These are phyloP conservation scores for Noctilio leporinus DNA, from an alignment of 2,113 vertebrate genomes.

Conservation along the genomic window DNA sequence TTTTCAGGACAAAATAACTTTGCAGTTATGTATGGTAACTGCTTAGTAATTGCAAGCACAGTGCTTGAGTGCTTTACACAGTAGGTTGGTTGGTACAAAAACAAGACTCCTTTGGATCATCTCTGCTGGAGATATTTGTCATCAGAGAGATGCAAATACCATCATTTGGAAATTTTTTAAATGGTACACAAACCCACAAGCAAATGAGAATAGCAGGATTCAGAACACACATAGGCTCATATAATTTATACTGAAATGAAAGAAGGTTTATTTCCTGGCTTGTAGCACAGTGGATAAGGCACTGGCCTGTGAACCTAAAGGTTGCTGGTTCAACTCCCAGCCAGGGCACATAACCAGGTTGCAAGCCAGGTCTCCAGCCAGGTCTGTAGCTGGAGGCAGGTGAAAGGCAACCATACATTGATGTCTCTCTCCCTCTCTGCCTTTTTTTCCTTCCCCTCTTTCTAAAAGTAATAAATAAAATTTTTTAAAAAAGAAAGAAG, in stretches of 20 bases:
- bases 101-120: background rate
- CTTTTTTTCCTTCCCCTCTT: no score
- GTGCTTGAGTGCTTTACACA: background rate
- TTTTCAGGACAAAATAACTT: constrained; percentile 39
- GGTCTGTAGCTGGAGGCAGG: no score
- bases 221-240: background rate
- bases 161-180: background rate
- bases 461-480: no score
- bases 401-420: no score
- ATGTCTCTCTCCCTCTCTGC: no score
- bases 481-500: no score
- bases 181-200: background rate
- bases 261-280: no score
- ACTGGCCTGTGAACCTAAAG: no score
- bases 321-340: no score
- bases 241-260: background rate
- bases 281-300: no score
- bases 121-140: background rate
- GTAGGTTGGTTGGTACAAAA: background rate
- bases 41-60: background rate
- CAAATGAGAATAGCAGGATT: background rate
- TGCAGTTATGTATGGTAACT: constrained; percentile 12
- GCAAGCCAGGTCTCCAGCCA: no score
- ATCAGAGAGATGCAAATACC: background rate
- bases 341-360: no score